Evolutionary conservation across 1,140 invertebrate species (phyloP).

Genomic region (Macrostomum lignano): DNA sequence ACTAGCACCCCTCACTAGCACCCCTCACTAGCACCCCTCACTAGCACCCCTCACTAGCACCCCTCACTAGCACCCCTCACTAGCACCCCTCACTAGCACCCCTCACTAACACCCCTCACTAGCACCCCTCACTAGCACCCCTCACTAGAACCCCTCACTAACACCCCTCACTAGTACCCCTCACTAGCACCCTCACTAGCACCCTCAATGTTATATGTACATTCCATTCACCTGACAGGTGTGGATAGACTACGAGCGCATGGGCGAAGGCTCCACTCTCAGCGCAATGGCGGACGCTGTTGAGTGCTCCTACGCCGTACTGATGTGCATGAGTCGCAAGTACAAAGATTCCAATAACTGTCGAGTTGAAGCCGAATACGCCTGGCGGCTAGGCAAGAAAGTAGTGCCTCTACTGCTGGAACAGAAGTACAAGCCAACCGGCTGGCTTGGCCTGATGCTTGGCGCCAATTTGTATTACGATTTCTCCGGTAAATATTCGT

Average conservation of each 20-base stretch:
- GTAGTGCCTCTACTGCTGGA: conserved; percentile 8
- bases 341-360: conserved; percentile 24
- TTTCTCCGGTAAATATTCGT: conserved; percentile 11
- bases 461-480: conserved; percentile 7
- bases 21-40: too few relatives aligned
- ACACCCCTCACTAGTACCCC: too few relatives aligned
- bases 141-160: too few relatives aligned
- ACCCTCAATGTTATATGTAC: too few relatives aligned
- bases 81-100: too few relatives aligned
- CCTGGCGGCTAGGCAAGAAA: conserved; percentile 6
- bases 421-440: conserved; percentile 8
- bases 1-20: too few relatives aligned
- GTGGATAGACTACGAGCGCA: not conserved
- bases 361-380: conserved; percentile 8
- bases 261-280: conserved; percentile 11
- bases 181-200: too few relatives aligned
- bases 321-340: conserved; percentile 20
- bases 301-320: conserved; percentile 16
- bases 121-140: too few relatives aligned
- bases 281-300: conserved; percentile 26
- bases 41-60: too few relatives aligned
- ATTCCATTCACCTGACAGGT: too few relatives aligned
- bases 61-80: too few relatives aligned
- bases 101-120: too few relatives aligned
- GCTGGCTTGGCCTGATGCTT: conserved; percentile 8